phyloP scores from a whole-genome alignment of 2,113 vertebrate genomes.

The Tachuris rubrigastra region DNA sequence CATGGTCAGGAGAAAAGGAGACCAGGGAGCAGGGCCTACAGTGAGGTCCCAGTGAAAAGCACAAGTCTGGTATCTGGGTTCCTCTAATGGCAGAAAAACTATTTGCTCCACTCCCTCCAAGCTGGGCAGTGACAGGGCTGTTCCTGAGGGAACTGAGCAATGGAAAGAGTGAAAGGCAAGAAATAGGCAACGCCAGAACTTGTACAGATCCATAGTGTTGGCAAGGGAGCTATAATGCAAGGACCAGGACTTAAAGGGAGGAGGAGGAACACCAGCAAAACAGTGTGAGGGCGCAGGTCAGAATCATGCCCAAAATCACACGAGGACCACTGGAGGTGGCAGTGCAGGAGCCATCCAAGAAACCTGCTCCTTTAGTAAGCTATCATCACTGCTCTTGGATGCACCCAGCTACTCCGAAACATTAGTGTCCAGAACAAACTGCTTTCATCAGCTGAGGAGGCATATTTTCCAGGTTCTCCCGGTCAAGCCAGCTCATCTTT shows the following conservation, averaged over 20 bases:
- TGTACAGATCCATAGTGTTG: neutral
- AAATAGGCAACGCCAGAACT: neutral
- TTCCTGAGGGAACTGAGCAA: neutral
- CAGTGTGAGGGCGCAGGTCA: neutral
- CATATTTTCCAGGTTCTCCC: neutral
- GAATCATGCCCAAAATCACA: neutral
- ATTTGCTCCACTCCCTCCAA: neutral
- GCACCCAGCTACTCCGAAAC: accelerated
- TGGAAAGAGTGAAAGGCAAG: neutral
- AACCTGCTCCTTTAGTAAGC: neutral
- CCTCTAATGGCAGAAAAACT: neutral
- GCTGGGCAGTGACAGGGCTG: neutral
- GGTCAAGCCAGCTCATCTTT: slow-evolving; percentile 1
- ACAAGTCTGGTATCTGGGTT: neutral
- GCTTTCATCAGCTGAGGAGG: neutral
- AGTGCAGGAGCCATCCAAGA: neutral
- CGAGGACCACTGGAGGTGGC: neutral
- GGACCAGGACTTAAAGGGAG: neutral
- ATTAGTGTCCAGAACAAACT: neutral
- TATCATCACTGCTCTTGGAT: neutral
- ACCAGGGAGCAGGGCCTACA: neutral
- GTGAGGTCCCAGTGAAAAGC: neutral
- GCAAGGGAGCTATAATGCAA: neutral
- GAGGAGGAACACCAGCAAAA: neutral
- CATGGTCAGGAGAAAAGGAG: neutral